Evolutionary conservation across 2,797 vertebrate species (phyloP).

Genomic region (Parotocinclus haroldoi): DNA sequence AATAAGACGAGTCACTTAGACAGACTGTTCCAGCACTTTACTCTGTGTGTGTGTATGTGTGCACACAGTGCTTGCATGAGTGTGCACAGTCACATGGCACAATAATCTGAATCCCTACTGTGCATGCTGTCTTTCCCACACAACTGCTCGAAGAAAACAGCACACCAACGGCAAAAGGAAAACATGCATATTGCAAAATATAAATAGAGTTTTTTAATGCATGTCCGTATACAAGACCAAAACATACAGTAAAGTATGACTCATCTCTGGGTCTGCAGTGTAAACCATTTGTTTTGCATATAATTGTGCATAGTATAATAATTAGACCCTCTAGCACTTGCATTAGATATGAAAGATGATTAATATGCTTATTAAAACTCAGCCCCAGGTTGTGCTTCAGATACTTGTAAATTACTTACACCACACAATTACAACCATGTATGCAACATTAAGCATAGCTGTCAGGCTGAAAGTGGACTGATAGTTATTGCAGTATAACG

Average conservation of each 20-base stretch:
- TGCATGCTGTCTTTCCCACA: background rate
- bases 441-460: background rate
- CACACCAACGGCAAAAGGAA: background rate
- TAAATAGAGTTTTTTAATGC: background rate
- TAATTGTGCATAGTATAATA: background rate
- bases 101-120: background rate
- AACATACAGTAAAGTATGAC: background rate
- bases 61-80: background rate
- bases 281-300: background rate
- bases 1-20: background rate
- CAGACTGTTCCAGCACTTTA: background rate
- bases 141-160: background rate
- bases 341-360: background rate
- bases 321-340: background rate
- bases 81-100: constrained; percentile 21
- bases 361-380: background rate
- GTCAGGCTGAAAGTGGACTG: background rate
- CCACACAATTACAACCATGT: too few species aligned
- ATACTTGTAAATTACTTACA: too few species aligned
- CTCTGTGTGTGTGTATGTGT: background rate
- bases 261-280: background rate
- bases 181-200: background rate
- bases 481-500: constrained; percentile 8
- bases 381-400: too few species aligned
- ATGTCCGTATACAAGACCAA: background rate